These are phyloP conservation scores for Reticulitermes speratus DNA, from an alignment of 1,140 invertebrate genomes.

Conservation along the genomic window DNA sequence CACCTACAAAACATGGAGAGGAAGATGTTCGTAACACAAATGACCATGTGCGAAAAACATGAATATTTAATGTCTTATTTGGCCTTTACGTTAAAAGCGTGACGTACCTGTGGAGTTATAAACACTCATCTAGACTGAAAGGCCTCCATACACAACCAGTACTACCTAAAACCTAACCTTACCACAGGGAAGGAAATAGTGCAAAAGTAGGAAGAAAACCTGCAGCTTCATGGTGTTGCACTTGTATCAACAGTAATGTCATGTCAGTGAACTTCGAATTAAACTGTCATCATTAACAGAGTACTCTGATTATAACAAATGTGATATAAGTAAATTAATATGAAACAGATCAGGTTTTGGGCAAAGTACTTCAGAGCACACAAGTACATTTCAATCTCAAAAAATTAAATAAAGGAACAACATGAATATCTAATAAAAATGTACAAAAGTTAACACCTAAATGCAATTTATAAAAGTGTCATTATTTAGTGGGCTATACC, in stretches of 20 bases:
- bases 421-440: no score
- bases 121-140: slow-evolving; percentile 20
- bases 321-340: background rate
- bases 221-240: background rate
- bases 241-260: background rate
- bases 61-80: slow-evolving; percentile 22
- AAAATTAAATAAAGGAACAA: no score
- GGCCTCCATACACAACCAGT: slow-evolving; percentile 29
- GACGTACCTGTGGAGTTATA: background rate
- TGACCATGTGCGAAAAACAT: slow-evolving; percentile 31
- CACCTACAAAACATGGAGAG: slow-evolving; percentile 23
- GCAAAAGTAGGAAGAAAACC: slow-evolving; percentile 9
- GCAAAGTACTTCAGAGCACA: no score
- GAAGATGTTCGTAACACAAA: slow-evolving; percentile 20
- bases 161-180: slow-evolving; percentile 22
- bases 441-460: no score
- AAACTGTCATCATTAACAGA: background rate
- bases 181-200: slow-evolving; percentile 16
- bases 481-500: no score
- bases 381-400: no score
- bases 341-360: no score
- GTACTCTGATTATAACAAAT: background rate
- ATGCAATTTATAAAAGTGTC: no score
- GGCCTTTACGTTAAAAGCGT: slow-evolving; percentile 28
- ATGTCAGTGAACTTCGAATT: background rate